Base-by-base conservation (phyloP, 1,140 invertebrate species). In the Bathynomus jamesi region DNA sequence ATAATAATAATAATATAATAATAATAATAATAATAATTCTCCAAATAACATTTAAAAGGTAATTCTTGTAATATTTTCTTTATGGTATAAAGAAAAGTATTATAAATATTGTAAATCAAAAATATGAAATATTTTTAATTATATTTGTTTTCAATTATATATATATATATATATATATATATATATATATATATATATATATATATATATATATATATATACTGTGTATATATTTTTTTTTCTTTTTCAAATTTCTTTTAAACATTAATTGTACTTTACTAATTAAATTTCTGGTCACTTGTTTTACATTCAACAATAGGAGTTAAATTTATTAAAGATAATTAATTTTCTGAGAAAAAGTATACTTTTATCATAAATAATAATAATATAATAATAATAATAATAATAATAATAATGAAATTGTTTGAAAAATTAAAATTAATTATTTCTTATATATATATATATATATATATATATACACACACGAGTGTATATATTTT, bases 121-220 rank as follows among this genome's bases (percentile, higher is more conserved):
- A n/a, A n/a, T n/a, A n/a, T n/a, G n/a, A n/a, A n/a, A n/a, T n/a
- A n/a, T n/a, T n/a, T n/a, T n/a, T n/a, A n/a, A n/a, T n/a, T n/a
- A n/a, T 21, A 53, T 53, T 53, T 21, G 40, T 53, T 17, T 11
- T 17, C 40, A 53, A 53, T 53, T 17, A 8, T 53, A 53, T 53
- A 53, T 53, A 53, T 53, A 53, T 53, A 53, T 53, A 53, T 53
- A 53, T 53, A 53, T 53, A 53, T 53, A 53, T 53, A 53, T 53
- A 53, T 53, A 53, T 53, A 53, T 53, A 53, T 53, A 53, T 53
- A 53, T 53, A 53, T 53, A 53, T 53, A 53, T 53, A 53, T 53
- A 53, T 53, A 53, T 53, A 53, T 53, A 53, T 53, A 53, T 53
- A 53, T 53, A 53, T 53, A 53, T 53, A 53, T 53, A 53, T 53